Base-by-base conservation (phyloP, 2,113 vertebrate genomes). In the Semicossyphus pulcher region DNA sequence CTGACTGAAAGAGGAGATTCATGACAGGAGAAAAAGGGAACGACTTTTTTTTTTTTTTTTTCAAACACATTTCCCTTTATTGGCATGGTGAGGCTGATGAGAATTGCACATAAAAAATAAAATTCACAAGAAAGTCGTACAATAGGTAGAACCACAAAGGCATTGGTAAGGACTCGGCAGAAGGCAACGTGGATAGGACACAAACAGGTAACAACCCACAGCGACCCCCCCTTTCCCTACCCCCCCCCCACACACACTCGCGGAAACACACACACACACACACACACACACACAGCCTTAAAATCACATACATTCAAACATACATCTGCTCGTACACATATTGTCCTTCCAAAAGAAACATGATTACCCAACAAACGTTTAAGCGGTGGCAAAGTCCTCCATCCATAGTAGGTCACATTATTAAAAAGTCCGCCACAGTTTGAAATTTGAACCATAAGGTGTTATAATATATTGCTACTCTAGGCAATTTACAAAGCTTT, bases 11-110 rank as follows among this genome's bases (percentile, higher is more conserved):
- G 44, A 66, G 56, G 69, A 84, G 57, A 76, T 77, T 83, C 48
- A 80, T 80, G 79, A 82, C 78, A 73, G 6, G 32, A 37, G n/a
- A 61, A 69, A 64, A 10, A 20, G 37, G 68, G 47, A 54, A n/a
- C n/a, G n/a, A n/a, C n/a, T n/a, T n/a, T n/a, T n/a, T n/a, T n/a
- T n/a, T n/a, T n/a, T n/a, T n/a, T 77, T 83, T 78, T 95, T 96
- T 96, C 94, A 96, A 97, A 97, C 94, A 97, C 88, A 93, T 96
- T 98, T 97, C 95, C 95, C 96, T 98, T 99, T 98, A 99, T 99
- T 98, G 96, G 95, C 95, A 97, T 96, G 95, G 95, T 96, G 95
- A 97, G 95, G 95, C 96, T 95, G 95, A 97, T 96, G 95, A 95
- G 94, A 97, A 97, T 95, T 95, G 95, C 95, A 98, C 96, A 97